Conservation (phyloP, 1,140 invertebrate species). For the Cephus cinctus region DNA sequence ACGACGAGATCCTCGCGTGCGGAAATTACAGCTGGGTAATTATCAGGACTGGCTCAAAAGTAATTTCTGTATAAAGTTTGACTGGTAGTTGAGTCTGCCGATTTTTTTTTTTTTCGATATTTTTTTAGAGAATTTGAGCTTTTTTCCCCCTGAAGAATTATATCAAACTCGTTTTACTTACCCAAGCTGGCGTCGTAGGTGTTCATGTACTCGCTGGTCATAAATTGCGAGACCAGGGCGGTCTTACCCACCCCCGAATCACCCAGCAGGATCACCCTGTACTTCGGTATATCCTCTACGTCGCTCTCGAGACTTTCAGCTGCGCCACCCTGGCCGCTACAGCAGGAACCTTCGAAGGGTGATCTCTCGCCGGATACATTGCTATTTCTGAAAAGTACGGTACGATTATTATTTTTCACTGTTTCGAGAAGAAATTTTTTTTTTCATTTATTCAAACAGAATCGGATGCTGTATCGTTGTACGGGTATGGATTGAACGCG, state of each 20-base stretch:
- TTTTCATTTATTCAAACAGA: too few relatives aligned
- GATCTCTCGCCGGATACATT: constrained; percentile 74
- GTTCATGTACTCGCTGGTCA: constrained; percentile 93
- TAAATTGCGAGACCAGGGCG: constrained; percentile 85
- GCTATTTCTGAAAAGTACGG: constrained; percentile 52
- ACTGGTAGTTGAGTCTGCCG: neutral
- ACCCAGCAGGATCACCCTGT: constrained; percentile 80
- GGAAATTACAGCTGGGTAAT: too few relatives aligned
- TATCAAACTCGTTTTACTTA: constrained; percentile 52
- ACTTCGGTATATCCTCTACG: constrained; percentile 64
- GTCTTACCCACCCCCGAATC: constrained; percentile 87
- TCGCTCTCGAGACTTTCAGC: constrained; percentile 59
- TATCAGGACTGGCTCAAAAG: too few relatives aligned
- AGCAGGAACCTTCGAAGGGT: constrained; percentile 81
- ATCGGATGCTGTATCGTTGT: too few relatives aligned
- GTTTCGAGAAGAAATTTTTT: too few relatives aligned
- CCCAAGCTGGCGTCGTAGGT: constrained; percentile 85
- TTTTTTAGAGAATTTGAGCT: too few relatives aligned
- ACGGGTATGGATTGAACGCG: too few relatives aligned
- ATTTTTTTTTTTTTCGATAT: too few relatives aligned
- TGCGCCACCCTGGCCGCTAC: constrained; percentile 64
- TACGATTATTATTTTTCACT: too few relatives aligned
- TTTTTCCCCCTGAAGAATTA: neutral
- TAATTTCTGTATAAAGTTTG: neutral
- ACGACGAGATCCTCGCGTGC: too few relatives aligned